Conservation (phyloP, 1,140 invertebrate species). For the Marisa cornuarietis region DNA sequence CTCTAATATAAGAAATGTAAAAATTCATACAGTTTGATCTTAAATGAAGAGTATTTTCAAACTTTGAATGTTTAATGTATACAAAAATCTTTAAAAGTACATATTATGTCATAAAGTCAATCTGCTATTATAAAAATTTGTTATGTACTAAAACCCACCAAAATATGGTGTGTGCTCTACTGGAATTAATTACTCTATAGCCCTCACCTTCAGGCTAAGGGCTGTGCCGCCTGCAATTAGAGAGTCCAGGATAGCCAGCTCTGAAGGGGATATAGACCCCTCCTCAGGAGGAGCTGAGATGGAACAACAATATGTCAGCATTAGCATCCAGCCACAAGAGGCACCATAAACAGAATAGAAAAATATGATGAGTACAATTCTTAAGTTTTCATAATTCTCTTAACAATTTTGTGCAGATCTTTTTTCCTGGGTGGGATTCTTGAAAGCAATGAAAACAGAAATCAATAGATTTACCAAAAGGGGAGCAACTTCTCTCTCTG, state of each 20-base stretch:
- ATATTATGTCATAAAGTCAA: too few relatives aligned
- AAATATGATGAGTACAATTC: background rate
- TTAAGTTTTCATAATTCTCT: background rate
- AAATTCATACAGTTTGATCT: too few relatives aligned
- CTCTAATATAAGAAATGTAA: too few relatives aligned
- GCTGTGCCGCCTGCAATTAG: constrained; percentile 60
- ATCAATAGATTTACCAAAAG: constrained; percentile 58
- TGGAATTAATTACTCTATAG: background rate
- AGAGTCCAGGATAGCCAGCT: constrained; percentile 63
- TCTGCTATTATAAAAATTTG: too few relatives aligned
- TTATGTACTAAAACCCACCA: too few relatives aligned
- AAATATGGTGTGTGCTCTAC: too few relatives aligned
- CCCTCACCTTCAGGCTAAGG: constrained; percentile 60
- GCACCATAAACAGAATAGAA: background rate
- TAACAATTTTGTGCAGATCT: background rate
- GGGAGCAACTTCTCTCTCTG: constrained; percentile 49
- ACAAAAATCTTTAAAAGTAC: too few relatives aligned
- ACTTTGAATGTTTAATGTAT: too few relatives aligned
- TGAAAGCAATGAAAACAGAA: constrained; percentile 4
- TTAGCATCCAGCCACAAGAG: background rate
- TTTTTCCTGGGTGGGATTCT: background rate
- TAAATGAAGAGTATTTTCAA: too few relatives aligned
- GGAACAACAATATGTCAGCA: background rate
- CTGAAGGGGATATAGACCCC: constrained; percentile 55
- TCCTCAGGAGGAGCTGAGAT: constrained; percentile 48